Evolutionary conservation across 1,140 invertebrate species (phyloP).

Genomic region (Octopus bimaculoides): DNA sequence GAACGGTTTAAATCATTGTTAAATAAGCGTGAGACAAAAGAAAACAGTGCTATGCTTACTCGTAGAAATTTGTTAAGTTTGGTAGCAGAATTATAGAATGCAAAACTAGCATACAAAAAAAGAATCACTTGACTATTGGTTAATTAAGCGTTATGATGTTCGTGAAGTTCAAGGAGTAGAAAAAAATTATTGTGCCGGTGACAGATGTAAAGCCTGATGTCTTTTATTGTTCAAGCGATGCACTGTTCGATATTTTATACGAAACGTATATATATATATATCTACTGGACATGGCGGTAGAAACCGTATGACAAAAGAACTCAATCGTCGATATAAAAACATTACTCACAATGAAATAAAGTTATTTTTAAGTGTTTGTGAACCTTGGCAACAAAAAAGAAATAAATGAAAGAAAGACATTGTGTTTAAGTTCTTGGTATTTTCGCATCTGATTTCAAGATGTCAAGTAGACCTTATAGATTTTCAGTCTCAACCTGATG

Average conservation of each 20-base stretch:
- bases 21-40: background rate
- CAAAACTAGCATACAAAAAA: background rate
- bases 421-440: constrained; percentile 17
- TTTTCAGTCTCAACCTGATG: constrained; percentile 19
- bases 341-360: constrained; percentile 16
- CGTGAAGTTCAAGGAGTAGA: background rate
- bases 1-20: too few relatives aligned
- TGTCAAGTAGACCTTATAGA: constrained; percentile 30
- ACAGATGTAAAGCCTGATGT: constrained; percentile 5
- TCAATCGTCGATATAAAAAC: constrained; percentile 18
- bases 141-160: constrained; percentile 1
- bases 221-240: constrained; percentile 23
- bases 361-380: constrained; percentile 16
- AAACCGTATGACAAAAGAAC: constrained; percentile 25
- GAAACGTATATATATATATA: constrained; percentile 23
- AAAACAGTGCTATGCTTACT: background rate
- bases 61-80: background rate
- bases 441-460: constrained; percentile 18
- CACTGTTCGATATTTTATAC: constrained; percentile 27
- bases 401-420: constrained; percentile 16
- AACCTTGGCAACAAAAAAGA: constrained; percentile 18
- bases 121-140: background rate
- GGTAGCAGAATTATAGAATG: background rate
- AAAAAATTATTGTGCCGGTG: constrained; percentile 15
- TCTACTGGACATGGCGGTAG: constrained; percentile 27